A percentile compares a stretch with the other conserved stretches of the same genome.
These are phyloP conservation scores for Emydura subglobosa DNA, from an alignment of 2,113 vertebrate species.

Conservation along the genomic window DNA sequence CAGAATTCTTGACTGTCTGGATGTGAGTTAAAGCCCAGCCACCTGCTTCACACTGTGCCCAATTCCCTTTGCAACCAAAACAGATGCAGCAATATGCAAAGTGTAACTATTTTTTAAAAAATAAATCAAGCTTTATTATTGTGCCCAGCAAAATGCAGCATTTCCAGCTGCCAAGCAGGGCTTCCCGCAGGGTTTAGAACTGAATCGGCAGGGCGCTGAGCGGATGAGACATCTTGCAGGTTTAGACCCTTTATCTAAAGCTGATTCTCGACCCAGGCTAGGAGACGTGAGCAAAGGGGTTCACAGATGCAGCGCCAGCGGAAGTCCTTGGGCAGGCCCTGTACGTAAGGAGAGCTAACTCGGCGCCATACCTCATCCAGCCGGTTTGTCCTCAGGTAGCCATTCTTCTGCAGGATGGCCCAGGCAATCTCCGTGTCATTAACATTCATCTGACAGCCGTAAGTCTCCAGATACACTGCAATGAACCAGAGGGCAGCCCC, in stretches of 20 bases:
- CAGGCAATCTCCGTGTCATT: conserved; percentile 94
- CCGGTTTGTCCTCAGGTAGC: conserved; percentile 82
- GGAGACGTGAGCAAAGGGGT: not conserved
- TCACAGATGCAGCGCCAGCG: rapidly evolving
- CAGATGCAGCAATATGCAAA: not conserved
- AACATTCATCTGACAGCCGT: conserved; percentile 97
- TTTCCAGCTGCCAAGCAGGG: not conserved
- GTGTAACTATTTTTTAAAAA: not conserved
- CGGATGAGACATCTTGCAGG: not conserved
- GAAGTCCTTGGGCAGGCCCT: rapidly evolving
- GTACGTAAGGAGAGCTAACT: not conserved
- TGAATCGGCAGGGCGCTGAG: not conserved
- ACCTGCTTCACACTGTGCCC: not conserved
- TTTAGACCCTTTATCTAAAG: not conserved
- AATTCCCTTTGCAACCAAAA: not conserved
- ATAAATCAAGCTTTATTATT: not conserved
- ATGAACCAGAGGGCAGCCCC: not conserved
- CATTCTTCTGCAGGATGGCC: conserved; percentile 89
- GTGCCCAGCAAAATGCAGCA: not conserved
- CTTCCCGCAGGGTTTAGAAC: not conserved
- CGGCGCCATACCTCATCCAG: conserved; percentile 79
- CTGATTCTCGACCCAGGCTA: not conserved
- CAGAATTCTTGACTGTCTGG: not conserved
- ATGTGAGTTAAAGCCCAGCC: not conserved
- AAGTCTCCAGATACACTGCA: conserved; percentile 94